Base-by-base conservation (phyloP, 30 jellyfish, hydroid and myxozoan genomes). In the Pseudorhiza aurosa region DNA sequence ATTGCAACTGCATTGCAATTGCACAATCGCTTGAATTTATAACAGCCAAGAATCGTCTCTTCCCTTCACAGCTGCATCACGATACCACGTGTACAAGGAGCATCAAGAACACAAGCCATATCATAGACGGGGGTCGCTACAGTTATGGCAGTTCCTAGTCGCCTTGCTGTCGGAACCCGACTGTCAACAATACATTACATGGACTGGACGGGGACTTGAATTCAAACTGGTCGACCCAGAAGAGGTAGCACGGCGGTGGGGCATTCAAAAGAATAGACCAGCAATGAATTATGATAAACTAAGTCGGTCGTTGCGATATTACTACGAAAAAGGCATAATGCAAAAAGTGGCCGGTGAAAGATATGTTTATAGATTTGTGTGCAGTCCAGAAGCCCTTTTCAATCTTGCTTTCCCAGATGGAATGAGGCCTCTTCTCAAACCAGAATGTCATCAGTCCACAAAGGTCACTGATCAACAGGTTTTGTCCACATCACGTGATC, bases 191-290 rank as follows among this genome's bases (percentile, higher is more conserved):
- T 93, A 85, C 83, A 93, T 93, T 51, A 76, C 97, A 51, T 93
- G 99, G 99, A 87, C 93, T 24, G 99, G 99, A 4, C 47, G 99
- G 49, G 99, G 96, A 31, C 91, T 93, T 58, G 99, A 93, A 69
- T 93, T 93, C 94, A 93, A 93, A 47, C 77, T 93, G 8, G 76
- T 85, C 53, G 99, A 93, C 79, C 99, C 99, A 27, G 99, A 93
- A 85, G 99, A 93, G 69, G 97, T 93, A 21, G 99, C 99, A 40
- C 82, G 99, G 36, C 82, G 99, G 49, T 93, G 99, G 99, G 99
- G 99, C 42, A 93, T 93, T 59, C 99, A 93, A 65, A 93, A 93
- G 59, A 93, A 93, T 64, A 75, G 99, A 28, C 99, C 99, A 5
- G 99, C 99, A 21, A 93, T 93, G 99, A 93, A 93, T 81, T 93